Base-by-base conservation (phyloP, 2,888 invertebrate species). In the Nyleta sp. region DNA sequence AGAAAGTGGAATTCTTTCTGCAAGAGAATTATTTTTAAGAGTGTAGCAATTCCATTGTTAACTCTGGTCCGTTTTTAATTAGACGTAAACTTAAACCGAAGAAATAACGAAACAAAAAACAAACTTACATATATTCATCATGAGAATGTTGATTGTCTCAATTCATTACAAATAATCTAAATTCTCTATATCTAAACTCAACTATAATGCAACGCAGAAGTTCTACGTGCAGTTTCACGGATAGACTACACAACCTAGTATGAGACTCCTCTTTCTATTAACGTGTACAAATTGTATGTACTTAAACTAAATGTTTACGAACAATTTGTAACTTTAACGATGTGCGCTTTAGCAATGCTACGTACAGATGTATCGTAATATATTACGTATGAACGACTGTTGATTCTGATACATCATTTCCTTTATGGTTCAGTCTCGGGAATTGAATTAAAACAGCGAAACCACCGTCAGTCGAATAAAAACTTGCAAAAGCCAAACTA, bases 251-350 rank as follows among this genome's bases (percentile, higher is more conserved):
- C 28, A 33, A 15, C 11, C 11, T 11, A 4, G 8, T 15, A 22
- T 24, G 24, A 40, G 38, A 17, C 20, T 50, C 11, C 46, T 46
- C 46, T 67, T 55, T 52, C 46, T 67, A 65, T 53, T 65, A 67
- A 55, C 40, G 55, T 55, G 35, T 55, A 67, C 67, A 67, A 59
- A 57, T 59, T 68, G 57, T 28, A 31, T 17, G 57, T 68, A 68
- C 48, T 68, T 48, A 35, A 50, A 48, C 48, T 48, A 33, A 57
- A 68, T 50, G 57, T 68, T 55, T 46, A 57, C 57, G 55, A 55
- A 68, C 57, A 57, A 57, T 57, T 65, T 48, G 57, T 57, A 57
- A 68, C 44, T 33, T 67, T 44, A 59, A 68, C 57, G 50, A 40
- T 31, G 38, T 59, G 18, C 18, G 57, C 40, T 57, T 68, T 55